Conservation (phyloP, 2,888 invertebrate species). For the Aricia artaxerxes region DNA sequence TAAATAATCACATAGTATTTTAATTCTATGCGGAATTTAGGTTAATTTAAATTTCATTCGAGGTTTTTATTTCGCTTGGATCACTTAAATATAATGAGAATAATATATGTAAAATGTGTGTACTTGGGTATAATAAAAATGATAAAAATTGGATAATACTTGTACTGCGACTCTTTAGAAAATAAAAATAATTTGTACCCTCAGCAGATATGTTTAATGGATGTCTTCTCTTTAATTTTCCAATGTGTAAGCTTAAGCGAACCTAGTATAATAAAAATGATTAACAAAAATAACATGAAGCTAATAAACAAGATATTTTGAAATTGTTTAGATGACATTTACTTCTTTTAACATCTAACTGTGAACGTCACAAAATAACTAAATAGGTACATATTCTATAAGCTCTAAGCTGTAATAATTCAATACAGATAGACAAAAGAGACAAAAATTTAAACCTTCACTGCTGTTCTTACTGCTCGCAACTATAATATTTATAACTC, state of each 20-base stretch:
- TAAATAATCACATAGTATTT: conserved; percentile 29
- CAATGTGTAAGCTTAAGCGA: conserved; percentile 27
- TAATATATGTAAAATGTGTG: conserved; percentile 46
- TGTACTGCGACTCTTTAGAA: conserved; percentile 47
- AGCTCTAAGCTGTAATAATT: not conserved
- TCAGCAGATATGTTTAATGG: conserved; percentile 26
- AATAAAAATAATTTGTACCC: conserved; percentile 46
- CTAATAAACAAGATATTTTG: conserved; percentile 28
- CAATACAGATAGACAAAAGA: not conserved
- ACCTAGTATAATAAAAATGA: conserved; percentile 19
- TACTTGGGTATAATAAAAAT: conserved; percentile 44
- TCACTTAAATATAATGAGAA: conserved; percentile 43
- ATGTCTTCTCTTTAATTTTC: conserved; percentile 31
- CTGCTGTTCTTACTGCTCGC: not conserved
- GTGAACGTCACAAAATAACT: not conserved
- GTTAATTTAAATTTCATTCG: conserved; percentile 31
- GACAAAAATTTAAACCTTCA: not conserved
- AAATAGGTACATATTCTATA: not conserved
- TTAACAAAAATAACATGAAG: conserved; percentile 27
- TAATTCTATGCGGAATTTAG: conserved; percentile 27
- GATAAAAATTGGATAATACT: conserved; percentile 46
- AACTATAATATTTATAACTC: no score
- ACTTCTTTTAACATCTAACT: conserved; percentile 16
- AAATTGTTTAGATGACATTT: conserved; percentile 28
- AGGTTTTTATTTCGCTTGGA: conserved; percentile 40